These are phyloP conservation scores for Blera fallax DNA, from an alignment of 2,888 invertebrate genomes.

Conservation along the genomic window DNA sequence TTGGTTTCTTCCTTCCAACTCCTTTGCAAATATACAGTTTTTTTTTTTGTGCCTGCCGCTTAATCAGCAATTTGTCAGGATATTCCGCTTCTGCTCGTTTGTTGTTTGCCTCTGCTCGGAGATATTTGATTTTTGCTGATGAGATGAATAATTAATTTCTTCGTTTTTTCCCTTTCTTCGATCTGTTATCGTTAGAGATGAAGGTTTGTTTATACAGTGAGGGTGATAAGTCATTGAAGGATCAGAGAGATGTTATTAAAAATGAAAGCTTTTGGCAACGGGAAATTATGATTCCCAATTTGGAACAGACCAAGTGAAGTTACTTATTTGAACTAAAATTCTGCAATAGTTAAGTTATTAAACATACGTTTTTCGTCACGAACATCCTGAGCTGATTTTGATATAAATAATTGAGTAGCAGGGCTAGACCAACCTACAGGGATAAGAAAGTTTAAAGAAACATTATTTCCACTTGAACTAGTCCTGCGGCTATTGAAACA, in stretches of 20 bases:
- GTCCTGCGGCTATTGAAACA: no score
- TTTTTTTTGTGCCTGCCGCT: background rate
- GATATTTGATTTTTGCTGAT: conserved; percentile 46
- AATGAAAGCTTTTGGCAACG: background rate
- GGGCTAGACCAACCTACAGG: no score
- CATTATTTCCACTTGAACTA: no score
- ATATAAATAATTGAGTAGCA: no score
- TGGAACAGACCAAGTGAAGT: background rate
- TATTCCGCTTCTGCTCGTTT: background rate
- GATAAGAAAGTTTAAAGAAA: no score
- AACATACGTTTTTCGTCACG: no score
- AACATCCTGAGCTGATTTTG: no score
- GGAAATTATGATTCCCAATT: background rate
- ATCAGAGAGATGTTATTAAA: background rate
- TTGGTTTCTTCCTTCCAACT: background rate
- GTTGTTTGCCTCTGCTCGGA: conserved; percentile 2
- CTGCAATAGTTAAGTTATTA: no score
- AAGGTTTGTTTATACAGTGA: background rate
- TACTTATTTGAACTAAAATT: no score
- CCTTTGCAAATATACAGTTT: background rate
- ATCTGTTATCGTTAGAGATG: background rate
- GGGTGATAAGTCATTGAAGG: conserved; percentile 8
- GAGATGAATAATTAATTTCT: conserved; percentile 46
- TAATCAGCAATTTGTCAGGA: conserved; percentile 51
- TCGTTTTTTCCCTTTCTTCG: background rate